Conservation (phyloP, 2,113 vertebrate species). For the Pseudonaja textilis region DNA sequence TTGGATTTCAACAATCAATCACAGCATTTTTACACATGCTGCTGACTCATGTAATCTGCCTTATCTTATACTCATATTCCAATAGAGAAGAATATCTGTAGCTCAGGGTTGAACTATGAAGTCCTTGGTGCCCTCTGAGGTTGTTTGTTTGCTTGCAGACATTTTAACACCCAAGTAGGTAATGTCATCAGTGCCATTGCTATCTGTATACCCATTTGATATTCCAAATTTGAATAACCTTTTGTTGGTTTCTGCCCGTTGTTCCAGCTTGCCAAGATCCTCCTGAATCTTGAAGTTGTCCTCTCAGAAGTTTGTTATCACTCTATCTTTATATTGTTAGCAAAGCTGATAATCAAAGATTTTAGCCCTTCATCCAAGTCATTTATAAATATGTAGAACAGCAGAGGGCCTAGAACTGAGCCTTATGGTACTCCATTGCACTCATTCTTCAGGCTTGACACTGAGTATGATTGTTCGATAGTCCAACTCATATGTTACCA, state of each 20-base stretch:
- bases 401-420: neutral
- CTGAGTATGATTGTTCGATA: neutral
- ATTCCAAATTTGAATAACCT: neutral
- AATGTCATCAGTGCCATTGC: neutral
- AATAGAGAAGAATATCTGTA: neutral
- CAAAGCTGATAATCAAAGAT: neutral
- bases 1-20: neutral
- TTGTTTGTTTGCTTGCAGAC: neutral
- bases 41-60: neutral
- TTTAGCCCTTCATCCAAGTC: neutral
- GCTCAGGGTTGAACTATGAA: neutral
- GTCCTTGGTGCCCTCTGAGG: neutral
- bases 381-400: neutral
- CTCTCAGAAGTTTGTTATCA: neutral
- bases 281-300: neutral
- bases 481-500: neutral
- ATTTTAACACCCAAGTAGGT: neutral
- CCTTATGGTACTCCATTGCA: neutral
- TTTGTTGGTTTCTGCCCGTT: neutral
- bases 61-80: neutral
- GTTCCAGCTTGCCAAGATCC: neutral
- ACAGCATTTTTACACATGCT: neutral
- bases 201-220: neutral
- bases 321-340: neutral
- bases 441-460: neutral